Conservation (phyloP, 1,140 invertebrate species). For the Tachypleus tridentatus region DNA sequence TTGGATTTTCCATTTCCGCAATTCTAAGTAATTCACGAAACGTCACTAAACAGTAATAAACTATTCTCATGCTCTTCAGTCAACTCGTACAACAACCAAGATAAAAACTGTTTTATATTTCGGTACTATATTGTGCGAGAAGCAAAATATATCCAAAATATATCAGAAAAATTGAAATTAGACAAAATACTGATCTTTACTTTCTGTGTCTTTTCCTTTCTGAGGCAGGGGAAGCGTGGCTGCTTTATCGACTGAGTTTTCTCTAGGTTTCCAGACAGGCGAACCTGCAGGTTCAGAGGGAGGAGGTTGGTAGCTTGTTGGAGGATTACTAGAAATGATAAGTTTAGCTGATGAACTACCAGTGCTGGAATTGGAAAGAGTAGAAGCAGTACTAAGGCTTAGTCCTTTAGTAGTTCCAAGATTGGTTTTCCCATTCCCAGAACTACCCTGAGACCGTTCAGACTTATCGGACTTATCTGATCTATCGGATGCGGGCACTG, state of each 20-base stretch:
- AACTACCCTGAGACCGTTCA: conserved; percentile 6
- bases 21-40: too few relatives aligned
- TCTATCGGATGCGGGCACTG: too few relatives aligned
- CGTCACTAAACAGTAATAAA: too few relatives aligned
- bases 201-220: too few relatives aligned
- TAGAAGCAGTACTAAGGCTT: conserved; percentile 82
- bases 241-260: conserved; percentile 35
- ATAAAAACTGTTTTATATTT: too few relatives aligned
- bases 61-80: too few relatives aligned
- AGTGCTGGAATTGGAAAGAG: conserved; percentile 82
- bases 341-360: conserved; percentile 75
- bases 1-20: too few relatives aligned
- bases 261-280: conserved; percentile 81
- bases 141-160: too few relatives aligned
- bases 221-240: conserved; percentile 6
- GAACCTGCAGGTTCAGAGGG: conserved; percentile 62
- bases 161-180: too few relatives aligned
- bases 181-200: too few relatives aligned
- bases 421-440: conserved; percentile 15
- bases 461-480: conserved; percentile 11
- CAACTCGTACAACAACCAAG: too few relatives aligned
- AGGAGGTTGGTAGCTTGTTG: conserved; percentile 63
- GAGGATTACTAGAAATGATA: conserved; percentile 84
- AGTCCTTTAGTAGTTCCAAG: conserved; percentile 40
- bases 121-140: too few relatives aligned